phyloP scores from a whole-genome alignment of 2,888 invertebrate species.

The Eilema sororculum region DNA sequence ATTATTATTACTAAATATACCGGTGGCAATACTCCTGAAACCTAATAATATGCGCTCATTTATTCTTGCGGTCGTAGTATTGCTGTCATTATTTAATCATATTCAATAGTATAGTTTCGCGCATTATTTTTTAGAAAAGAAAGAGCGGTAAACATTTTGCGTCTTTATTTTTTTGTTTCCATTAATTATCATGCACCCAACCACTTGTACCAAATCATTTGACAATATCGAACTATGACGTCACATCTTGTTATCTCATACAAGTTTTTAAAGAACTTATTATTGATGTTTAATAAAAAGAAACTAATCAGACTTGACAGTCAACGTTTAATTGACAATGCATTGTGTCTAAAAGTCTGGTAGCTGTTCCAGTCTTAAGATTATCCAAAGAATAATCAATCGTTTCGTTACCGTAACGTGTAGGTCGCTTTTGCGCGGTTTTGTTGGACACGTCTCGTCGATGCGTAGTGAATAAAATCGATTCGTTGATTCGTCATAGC shows the following conservation, averaged over 20 bases:
- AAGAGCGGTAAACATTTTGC: not conserved
- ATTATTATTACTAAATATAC: not conserved
- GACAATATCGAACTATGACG: not conserved
- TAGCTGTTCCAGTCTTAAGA: not conserved
- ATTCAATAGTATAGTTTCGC: not conserved
- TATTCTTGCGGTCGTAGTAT: not conserved
- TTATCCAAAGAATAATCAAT: conserved; percentile 12
- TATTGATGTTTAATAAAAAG: not conserved
- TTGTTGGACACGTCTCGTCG: not conserved
- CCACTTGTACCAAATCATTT: not conserved
- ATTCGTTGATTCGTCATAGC: conserved; percentile 11
- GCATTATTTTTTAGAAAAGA: not conserved
- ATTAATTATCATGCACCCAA: not conserved
- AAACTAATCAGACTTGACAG: not conserved
- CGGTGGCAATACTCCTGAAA: not conserved
- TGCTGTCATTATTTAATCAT: not conserved
- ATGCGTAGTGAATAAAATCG: conserved; percentile 6
- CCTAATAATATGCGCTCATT: not conserved
- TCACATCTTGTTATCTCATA: not conserved
- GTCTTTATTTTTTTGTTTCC: not conserved
- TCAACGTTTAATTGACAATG: not conserved
- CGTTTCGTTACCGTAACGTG: conserved; percentile 18
- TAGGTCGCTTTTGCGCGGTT: conserved; percentile 5
- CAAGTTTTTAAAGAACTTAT: not conserved
- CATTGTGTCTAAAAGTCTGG: not conserved